Conservation (phyloP, 2,113 vertebrate genomes). For the Diglossa brunneiventris region DNA sequence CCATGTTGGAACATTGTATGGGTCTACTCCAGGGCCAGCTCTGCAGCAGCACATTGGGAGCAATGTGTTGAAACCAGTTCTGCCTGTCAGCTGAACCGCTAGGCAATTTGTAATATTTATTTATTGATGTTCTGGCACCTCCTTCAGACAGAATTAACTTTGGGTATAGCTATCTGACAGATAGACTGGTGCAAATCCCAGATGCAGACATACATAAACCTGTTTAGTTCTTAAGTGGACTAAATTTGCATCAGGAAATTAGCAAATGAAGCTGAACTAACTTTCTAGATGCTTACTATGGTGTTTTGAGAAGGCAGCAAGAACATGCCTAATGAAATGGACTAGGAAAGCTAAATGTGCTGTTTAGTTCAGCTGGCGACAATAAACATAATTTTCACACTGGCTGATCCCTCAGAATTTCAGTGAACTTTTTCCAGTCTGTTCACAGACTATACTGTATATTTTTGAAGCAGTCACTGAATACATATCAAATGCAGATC, state of each 20-base stretch:
- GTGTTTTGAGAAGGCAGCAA: not conserved
- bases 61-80: not conserved
- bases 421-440: not conserved
- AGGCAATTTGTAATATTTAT: constrained; percentile 44
- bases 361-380: not conserved
- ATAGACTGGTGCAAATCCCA: not conserved
- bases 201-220: not conserved
- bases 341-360: not conserved
- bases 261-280: constrained; percentile 2
- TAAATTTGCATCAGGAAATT: not conserved
- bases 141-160: constrained; percentile 8
- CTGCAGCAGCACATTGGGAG: not conserved
- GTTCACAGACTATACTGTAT: not conserved
- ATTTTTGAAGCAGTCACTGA: not conserved
- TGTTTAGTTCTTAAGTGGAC: not conserved
- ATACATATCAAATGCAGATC: not conserved
- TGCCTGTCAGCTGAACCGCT: constrained; percentile 43
- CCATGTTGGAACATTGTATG: not conserved
- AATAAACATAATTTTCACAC: not conserved
- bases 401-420: not conserved
- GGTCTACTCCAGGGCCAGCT: not conserved
- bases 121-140: constrained; percentile 48
- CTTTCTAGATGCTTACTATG: not conserved
- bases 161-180: not conserved
- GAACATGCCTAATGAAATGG: not conserved